These are phyloP conservation scores for Haliclona indistincta DNA, from an alignment of 37 sponge, comb jelly and placozoan species.

Conservation along the genomic window DNA sequence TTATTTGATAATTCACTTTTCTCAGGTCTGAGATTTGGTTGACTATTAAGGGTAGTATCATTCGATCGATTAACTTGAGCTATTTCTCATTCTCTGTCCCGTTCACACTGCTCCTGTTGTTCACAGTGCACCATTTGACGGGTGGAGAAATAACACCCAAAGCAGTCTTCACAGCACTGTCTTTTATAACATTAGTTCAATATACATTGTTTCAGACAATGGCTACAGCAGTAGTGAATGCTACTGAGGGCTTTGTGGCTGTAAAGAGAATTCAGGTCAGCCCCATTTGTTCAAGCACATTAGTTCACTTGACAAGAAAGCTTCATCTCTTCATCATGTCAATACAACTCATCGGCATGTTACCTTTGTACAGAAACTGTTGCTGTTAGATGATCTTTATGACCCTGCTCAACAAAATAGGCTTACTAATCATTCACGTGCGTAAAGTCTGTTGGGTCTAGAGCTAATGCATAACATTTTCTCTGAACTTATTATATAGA, in stretches of 20 bases:
- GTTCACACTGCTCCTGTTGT: constrained; percentile 43
- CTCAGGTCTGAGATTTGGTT: constrained; percentile 45
- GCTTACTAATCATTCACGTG: too few relatives aligned
- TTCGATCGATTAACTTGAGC: constrained; percentile 40
- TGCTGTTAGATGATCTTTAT: too few relatives aligned
- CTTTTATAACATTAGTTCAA: constrained; percentile 28
- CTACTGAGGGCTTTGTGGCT: constrained; percentile 62
- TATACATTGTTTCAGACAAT: constrained; percentile 31
- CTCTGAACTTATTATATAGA: too few relatives aligned
- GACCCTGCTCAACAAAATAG: too few relatives aligned
- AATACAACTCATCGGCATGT: too few relatives aligned
- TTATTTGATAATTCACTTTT: too few relatives aligned
- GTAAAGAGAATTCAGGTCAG: constrained; percentile 64
- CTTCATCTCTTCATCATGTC: too few relatives aligned
- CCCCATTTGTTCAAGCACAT: too few relatives aligned
- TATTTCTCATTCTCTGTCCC: constrained; percentile 29
- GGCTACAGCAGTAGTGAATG: constrained; percentile 16
- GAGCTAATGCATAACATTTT: too few relatives aligned
- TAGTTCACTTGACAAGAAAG: too few relatives aligned
- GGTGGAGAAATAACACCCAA: constrained; percentile 50
- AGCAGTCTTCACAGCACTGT: constrained; percentile 56
- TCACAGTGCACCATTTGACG: constrained; percentile 35
- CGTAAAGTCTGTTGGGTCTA: too few relatives aligned
- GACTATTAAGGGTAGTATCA: constrained; percentile 18
- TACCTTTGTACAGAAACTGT: too few relatives aligned